Evolutionary conservation across 2,888 invertebrate genomes (phyloP), one percentile per base, ranked within the genome.

Genomic region (Heliothis peltigera): DNA sequence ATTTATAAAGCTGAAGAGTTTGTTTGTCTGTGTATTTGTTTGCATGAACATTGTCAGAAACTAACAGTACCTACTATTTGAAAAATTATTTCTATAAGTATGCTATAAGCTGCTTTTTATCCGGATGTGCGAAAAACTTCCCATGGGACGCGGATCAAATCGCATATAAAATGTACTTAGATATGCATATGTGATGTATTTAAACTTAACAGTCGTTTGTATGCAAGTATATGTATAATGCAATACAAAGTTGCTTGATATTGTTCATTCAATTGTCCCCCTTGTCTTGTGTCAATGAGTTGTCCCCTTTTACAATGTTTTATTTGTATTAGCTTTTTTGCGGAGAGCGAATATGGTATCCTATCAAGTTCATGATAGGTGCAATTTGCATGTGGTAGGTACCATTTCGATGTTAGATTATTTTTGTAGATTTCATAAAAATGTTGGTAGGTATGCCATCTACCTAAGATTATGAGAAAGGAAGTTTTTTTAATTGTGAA

Each of bases 211-310:
- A 12, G 4, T 19, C 18, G 19, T 63, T 35, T 35, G 15, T 21
- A 8, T 43, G 19, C 15, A 57, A 43, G n/a, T n/a, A n/a, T n/a
- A n/a, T n/a, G 12, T 43, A 15, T n/a, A n/a, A 35, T 25, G 12
- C 17, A 47, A 18, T 8, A 10, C 19, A 0, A 48, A 28, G 44
- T n/a, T 48, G n/a, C 53, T 15, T 28, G 25, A 21, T 25, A 67
- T 4, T 32, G 28, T 15, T 39, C 28, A 8, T 32, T 17, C 53
- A 44, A 44, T 54, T 35, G 21, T 35, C 46, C 57, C 43, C 59
- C 35, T 35, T 35, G 35, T 39, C 25, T 44, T 3, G 32, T 21
- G 32, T 44, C 48, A 65, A 39, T 68, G 48, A 43, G 15, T 35
- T n/a, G 48, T 46, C 8, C 42, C 47, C 35, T 17, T 18, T 39